Conservation (phyloP, 1,140 invertebrate genomes). For the Cryptotermes secundus region DNA sequence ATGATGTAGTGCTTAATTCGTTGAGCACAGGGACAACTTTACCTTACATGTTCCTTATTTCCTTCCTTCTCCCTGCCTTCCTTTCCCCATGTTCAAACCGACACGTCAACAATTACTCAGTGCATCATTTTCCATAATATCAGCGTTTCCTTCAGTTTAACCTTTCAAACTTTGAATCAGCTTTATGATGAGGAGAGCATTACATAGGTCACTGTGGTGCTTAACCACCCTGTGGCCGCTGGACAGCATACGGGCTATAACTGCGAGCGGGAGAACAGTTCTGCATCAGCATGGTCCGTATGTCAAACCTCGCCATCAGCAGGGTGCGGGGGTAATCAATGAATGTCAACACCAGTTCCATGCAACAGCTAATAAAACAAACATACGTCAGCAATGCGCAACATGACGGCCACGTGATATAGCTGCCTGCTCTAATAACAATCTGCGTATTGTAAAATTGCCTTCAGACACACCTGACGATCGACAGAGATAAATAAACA, state of each 20-base stretch:
- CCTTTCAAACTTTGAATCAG: too few species aligned
- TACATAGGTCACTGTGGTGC: too few species aligned
- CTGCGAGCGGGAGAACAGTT: not conserved
- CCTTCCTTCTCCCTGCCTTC: too few species aligned
- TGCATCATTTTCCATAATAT: too few species aligned
- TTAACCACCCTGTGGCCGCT: too few species aligned
- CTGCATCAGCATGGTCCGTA: conserved; percentile 8
- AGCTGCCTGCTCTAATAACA: not conserved
- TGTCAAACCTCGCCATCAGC: conserved; percentile 17
- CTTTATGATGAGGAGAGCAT: too few species aligned
- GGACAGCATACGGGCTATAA: not conserved
- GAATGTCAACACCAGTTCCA: conserved; percentile 18
- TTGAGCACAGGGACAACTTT: too few species aligned
- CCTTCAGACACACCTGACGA: conserved; percentile 13
- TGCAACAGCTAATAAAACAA: conserved; percentile 19
- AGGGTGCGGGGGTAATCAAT: conserved; percentile 13
- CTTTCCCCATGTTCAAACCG: too few species aligned
- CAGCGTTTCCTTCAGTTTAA: too few species aligned
- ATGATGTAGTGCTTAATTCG: too few species aligned
- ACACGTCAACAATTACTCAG: too few species aligned
- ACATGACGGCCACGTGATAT: conserved; percentile 1
- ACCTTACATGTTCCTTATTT: too few species aligned
- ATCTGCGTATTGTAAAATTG: not conserved
- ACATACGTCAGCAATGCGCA: not conserved
- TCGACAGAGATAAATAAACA: not conserved